Evolutionary conservation across 2,797 vertebrate species (phyloP), one percentile per base, ranked within the genome.

Genomic region (Falco biarmicus): DNA sequence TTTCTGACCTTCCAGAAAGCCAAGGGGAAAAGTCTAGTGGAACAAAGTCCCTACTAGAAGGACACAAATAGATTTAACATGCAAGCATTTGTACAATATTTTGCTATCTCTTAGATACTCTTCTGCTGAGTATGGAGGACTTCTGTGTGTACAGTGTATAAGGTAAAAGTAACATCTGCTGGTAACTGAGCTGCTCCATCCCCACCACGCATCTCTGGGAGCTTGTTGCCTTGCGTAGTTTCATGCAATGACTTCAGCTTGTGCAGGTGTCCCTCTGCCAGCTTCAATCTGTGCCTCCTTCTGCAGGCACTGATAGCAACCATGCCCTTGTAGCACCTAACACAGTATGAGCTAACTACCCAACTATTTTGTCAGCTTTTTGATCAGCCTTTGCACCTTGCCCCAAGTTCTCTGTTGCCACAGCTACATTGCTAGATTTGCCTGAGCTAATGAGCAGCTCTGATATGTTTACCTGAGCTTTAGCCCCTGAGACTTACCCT

Each of bases 341-440:
- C 25, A 59, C 0, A 0, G 45, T 29, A 43, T 43, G 41, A 43
- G 41, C 41, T 43, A 43, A 43, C 60, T 29, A 54, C 53, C 11
- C 50, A 92, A 65, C 87, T n/a, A 91, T 92, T 96, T 93, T 92
- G 92, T 94, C 81, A 53, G 45, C 53, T 87, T 96, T 94, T 96
- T 87, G 31, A 89, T 93, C 57, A 89, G 64, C 64, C 92, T 96
- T 95, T 96, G 93, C 82, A 91, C 95, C 69, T 96, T 96, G 96
- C 34, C n/a, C 76, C 20, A 89, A 75, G 89, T 92, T 87, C 56
- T 71, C 61, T 91, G 87, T 85, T 87, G 89, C 87, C 76, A 90
- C 95, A 89, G 81, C 45, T 83, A 87, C 51, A 29, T 26, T 89
- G 77, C 50, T 84, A 85, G 60, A 56, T 92, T 87, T 93, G 64